A percentile compares a stretch with the other conserved stretches of the same genome.
phyloP scores from a whole-genome alignment of 1,140 invertebrate genomes.

The Pseudachorutes palmiensis region DNA sequence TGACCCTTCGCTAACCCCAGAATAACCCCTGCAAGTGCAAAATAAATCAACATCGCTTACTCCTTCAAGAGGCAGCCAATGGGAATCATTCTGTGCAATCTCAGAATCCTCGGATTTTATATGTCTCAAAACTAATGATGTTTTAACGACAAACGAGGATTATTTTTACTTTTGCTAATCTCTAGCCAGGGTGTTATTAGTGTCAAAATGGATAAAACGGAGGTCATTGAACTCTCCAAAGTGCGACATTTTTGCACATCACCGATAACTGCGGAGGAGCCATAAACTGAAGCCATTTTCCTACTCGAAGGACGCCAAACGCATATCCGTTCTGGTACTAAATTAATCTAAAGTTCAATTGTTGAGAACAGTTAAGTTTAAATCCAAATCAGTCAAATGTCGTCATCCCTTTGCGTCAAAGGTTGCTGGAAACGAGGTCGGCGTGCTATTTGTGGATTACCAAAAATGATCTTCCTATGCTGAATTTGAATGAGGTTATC shows the following conservation, averaged over 20 bases:
- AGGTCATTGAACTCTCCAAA: too few species aligned
- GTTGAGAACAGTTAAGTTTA: neutral
- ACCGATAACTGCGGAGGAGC: neutral
- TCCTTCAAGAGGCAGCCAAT: neutral
- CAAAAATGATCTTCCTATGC: too few species aligned
- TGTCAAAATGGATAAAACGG: too few species aligned
- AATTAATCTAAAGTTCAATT: neutral
- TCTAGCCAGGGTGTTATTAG: neutral
- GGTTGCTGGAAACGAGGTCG: too few species aligned
- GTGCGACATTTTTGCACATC: neutral
- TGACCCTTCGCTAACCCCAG: neutral
- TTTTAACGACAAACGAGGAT: neutral
- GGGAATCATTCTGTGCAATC: neutral
- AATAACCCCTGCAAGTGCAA: neutral
- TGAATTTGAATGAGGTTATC: too few species aligned
- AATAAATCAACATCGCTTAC: neutral
- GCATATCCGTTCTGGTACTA: neutral
- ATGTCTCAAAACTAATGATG: neutral
- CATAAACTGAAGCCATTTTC: neutral
- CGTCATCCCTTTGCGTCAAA: neutral
- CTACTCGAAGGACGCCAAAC: neutral
- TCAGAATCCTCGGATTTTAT: neutral
- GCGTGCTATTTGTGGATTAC: too few species aligned
- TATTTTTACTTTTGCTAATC: neutral
- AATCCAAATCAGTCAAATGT: neutral